Conservation (phyloP, 2,113 vertebrate species). For the Mormyrus iriodes region DNA sequence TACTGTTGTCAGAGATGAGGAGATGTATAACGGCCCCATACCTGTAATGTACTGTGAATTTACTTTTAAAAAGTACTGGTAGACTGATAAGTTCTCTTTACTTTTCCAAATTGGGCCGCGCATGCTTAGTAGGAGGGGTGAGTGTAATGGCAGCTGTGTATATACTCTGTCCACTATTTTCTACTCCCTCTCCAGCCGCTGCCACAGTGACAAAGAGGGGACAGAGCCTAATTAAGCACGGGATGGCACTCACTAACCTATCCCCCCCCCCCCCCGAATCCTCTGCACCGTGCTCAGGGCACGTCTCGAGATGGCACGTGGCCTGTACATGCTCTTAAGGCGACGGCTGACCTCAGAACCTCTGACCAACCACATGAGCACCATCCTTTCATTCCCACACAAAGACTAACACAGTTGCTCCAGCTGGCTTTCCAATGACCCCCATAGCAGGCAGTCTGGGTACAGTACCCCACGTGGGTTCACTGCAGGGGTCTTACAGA, state of each 20-base stretch:
- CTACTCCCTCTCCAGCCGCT: conserved; percentile 7
- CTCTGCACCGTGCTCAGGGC: conserved; percentile 6
- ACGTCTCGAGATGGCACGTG: neutral
- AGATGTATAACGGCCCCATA: neutral
- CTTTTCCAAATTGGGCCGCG: neutral
- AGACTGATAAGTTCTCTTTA: neutral
- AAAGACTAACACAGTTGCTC: neutral
- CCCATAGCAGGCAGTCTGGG: neutral
- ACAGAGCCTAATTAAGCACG: conserved; percentile 5
- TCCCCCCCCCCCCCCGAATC: conserved; percentile 14
- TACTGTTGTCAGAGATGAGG: neutral
- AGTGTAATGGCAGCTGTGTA: conserved; percentile 15
- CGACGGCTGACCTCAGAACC: neutral
- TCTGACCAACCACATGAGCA: neutral
- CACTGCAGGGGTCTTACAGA: neutral
- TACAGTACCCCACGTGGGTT: neutral
- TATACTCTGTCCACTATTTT: conserved; percentile 16
- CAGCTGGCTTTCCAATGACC: neutral
- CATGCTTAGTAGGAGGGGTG: conserved; percentile 14
- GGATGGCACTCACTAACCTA: conserved; percentile 6
- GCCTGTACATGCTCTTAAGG: neutral
- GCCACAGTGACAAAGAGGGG: neutral
- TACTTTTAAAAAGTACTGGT: neutral
- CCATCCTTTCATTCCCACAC: neutral
- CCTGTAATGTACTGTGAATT: neutral